Evolutionary conservation across 2,113 vertebrate species (phyloP).

Genomic region (Scalopus aquaticus): DNA sequence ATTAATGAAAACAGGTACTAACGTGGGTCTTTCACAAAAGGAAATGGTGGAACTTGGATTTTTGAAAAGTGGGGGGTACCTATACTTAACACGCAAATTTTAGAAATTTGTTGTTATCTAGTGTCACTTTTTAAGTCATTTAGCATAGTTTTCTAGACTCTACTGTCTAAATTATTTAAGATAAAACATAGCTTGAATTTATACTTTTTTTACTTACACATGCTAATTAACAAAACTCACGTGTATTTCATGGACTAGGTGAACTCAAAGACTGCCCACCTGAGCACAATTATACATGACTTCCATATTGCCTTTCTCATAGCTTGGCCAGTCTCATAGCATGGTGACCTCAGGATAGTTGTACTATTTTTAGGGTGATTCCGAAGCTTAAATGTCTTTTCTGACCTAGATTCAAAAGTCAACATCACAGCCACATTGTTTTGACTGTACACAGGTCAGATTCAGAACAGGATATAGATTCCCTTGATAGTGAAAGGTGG

Average conservation of each 20-base stretch:
- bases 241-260: not conserved
- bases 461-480: not conserved
- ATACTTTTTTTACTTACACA: not conserved
- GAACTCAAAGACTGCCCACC: not conserved
- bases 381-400: not conserved
- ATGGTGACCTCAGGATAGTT: not conserved
- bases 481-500: not conserved
- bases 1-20: no score
- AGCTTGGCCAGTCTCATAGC: not conserved
- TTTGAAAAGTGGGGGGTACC: no score
- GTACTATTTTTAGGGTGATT: not conserved
- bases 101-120: not conserved
- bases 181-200: not conserved
- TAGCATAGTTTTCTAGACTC: not conserved
- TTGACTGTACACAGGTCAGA: not conserved
- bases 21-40: no score
- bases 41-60: no score
- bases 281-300: not conserved
- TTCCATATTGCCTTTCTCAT: not conserved
- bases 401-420: not conserved
- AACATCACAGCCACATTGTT: not conserved
- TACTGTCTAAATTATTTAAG: not conserved
- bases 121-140: not conserved
- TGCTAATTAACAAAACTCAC: not conserved
- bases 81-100: not conserved